Percentiles rank a stretch among this genome's conserved stretches.
phyloP scores from a whole-genome alignment of 2,797 vertebrate genomes.

The Micropoecilia bifurca region DNA sequence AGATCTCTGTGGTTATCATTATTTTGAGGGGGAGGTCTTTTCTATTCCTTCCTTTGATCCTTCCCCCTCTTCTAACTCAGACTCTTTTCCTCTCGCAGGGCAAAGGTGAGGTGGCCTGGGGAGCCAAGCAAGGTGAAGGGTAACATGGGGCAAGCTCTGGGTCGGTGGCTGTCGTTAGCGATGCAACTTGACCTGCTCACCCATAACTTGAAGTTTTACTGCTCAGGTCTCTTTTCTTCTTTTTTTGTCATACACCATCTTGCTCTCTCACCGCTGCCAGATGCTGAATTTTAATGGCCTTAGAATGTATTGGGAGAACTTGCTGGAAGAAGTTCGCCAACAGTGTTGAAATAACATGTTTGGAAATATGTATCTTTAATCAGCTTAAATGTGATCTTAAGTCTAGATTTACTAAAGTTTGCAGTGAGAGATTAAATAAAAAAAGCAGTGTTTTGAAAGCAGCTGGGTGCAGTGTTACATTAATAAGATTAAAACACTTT shows the following conservation, averaged over 20 bases:
- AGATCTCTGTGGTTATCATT: conserved; percentile 86
- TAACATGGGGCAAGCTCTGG: conserved; percentile 53
- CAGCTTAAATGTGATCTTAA: not conserved
- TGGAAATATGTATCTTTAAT: conserved; percentile 4
- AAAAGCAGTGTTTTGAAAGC: not conserved
- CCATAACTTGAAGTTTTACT: conserved; percentile 67
- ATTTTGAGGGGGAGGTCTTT: conserved; percentile 72
- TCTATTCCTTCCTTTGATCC: conserved; percentile 20
- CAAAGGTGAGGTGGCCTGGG: conserved; percentile 81
- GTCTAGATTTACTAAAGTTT: not conserved
- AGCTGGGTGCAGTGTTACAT: not conserved
- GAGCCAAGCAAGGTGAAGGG: conserved; percentile 66
- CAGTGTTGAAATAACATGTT: conserved; percentile 24
- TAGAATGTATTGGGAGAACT: conserved; percentile 37
- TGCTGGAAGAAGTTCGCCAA: conserved; percentile 39
- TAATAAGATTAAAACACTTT: not conserved
- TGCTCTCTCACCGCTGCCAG: conserved; percentile 32
- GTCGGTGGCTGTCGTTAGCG: conserved; percentile 74
- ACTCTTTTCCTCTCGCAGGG: conserved; percentile 75
- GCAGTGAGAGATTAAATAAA: not conserved
- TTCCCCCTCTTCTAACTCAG: conserved; percentile 40
- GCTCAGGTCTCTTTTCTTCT: conserved; percentile 47
- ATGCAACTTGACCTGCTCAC: conserved; percentile 71
- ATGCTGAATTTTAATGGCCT: conserved; percentile 64
- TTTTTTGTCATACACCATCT: conserved; percentile 39